phyloP scores from a whole-genome alignment of 2,888 invertebrate genomes.

The Hypomecis punctinalis region DNA sequence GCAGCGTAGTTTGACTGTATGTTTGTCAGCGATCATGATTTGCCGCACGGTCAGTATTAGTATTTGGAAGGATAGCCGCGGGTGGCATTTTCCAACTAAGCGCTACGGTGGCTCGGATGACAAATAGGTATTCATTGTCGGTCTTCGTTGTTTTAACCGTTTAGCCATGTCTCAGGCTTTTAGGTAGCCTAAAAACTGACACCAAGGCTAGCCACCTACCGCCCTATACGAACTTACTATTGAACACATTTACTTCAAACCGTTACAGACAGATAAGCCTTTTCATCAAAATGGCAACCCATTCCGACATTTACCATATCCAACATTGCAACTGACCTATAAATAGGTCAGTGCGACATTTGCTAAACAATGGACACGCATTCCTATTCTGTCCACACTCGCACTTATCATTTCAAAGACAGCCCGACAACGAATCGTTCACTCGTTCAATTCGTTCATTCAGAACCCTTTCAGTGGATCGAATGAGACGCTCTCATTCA shows the following conservation, averaged over 20 bases:
- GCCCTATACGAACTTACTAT: too few relatives aligned
- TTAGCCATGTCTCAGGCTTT: too few relatives aligned
- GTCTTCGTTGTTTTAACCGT: too few relatives aligned
- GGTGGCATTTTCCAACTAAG: too few relatives aligned
- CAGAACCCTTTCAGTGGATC: slow-evolving; percentile 37
- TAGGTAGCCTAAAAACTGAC: too few relatives aligned
- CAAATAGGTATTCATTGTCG: too few relatives aligned
- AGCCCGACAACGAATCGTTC: slow-evolving; percentile 25
- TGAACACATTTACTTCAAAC: neutral
- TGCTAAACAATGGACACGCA: slow-evolving; percentile 19
- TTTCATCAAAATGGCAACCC: slow-evolving; percentile 17
- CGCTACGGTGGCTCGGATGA: too few relatives aligned
- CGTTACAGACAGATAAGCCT: neutral
- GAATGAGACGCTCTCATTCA: slow-evolving; percentile 53
- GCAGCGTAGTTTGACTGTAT: too few relatives aligned
- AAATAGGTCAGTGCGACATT: slow-evolving; percentile 23
- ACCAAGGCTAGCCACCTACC: too few relatives aligned
- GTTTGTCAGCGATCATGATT: too few relatives aligned
- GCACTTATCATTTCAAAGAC: slow-evolving; percentile 24
- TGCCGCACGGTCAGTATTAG: too few relatives aligned
- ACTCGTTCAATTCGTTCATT: slow-evolving; percentile 26
- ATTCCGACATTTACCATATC: slow-evolving; percentile 25
- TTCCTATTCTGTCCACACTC: slow-evolving; percentile 22
- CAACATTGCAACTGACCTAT: slow-evolving; percentile 17
- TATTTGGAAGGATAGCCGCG: too few relatives aligned